Conservation (phyloP, 2,888 invertebrate species). For the Sinohyriopsis cumingii region DNA sequence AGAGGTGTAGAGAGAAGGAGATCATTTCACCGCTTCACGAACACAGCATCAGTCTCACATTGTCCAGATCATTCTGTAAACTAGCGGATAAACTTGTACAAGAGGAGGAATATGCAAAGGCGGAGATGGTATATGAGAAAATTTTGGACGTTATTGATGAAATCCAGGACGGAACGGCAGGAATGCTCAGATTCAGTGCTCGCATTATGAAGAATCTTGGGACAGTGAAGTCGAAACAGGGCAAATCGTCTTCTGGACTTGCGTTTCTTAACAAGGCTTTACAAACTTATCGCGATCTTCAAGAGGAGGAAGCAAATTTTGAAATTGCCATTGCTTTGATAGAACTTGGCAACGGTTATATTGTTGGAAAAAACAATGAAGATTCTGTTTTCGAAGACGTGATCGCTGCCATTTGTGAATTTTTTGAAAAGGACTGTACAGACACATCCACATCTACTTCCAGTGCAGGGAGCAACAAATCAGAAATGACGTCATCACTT, state of each 20-base stretch:
- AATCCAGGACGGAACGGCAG: conserved; percentile 62
- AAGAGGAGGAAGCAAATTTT: conserved; percentile 56
- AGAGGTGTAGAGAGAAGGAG: conserved; percentile 26
- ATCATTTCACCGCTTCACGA: conserved; percentile 59
- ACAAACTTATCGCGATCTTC: conserved; percentile 56
- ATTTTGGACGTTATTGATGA: conserved; percentile 60
- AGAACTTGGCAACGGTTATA: conserved; percentile 67
- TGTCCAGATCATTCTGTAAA: conserved; percentile 56
- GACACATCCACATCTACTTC: conserved; percentile 50
- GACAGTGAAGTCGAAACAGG: conserved; percentile 61
- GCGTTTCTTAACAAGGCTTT: conserved; percentile 64
- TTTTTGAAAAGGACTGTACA: conserved; percentile 61
- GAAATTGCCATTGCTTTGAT: conserved; percentile 64
- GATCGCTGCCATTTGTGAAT: conserved; percentile 63
- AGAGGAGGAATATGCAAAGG: conserved; percentile 56
- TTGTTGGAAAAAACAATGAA: conserved; percentile 59
- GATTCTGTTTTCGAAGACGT: conserved; percentile 63
- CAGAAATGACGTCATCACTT: conserved; percentile 40
- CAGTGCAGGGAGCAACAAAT: conserved; percentile 37
- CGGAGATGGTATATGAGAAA: conserved; percentile 60
- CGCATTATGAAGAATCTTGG: conserved; percentile 63
- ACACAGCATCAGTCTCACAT: conserved; percentile 55
- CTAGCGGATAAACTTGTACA: conserved; percentile 56
- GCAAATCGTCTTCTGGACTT: conserved; percentile 62
- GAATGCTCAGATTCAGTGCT: conserved; percentile 60